These are phyloP conservation scores for Hycleus cichorii DNA, from an alignment of 1,140 invertebrate genomes.

Conservation along the genomic window DNA sequence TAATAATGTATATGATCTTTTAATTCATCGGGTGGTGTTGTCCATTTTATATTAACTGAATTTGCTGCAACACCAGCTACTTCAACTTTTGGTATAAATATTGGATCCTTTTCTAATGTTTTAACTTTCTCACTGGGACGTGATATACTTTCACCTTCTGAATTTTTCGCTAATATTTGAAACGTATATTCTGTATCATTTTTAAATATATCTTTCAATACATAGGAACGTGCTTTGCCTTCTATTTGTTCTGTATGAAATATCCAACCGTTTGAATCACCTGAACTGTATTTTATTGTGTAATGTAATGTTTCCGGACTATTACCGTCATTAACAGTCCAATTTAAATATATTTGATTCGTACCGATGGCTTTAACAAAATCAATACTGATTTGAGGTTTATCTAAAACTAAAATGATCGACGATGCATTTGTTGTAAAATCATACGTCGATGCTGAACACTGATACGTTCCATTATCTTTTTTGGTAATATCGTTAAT, in stretches of 20 bases:
- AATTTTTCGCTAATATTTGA: constrained; percentile 47
- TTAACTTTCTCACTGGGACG: constrained; percentile 38
- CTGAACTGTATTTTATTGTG: constrained; percentile 54
- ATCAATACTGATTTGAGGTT: constrained; percentile 63
- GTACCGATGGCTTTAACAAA: constrained; percentile 67
- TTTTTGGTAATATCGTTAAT: constrained; percentile 51
- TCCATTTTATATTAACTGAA: constrained; percentile 73
- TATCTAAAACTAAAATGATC: constrained; percentile 57
- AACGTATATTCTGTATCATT: constrained; percentile 47
- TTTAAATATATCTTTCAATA: constrained; percentile 46
- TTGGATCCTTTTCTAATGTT: constrained; percentile 57
- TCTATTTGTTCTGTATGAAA: constrained; percentile 45
- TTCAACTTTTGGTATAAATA: constrained; percentile 66
- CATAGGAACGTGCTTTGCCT: constrained; percentile 45
- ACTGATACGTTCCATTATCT: constrained; percentile 61
- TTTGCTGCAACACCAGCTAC: constrained; percentile 69
- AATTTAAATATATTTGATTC: constrained; percentile 69
- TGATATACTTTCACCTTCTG: constrained; percentile 46
- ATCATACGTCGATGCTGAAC: constrained; percentile 38
- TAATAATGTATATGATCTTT: constrained; percentile 69
- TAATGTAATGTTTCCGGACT: constrained; percentile 56
- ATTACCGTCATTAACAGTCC: constrained; percentile 73
- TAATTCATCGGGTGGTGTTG: constrained; percentile 54
- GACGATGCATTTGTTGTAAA: constrained; percentile 39
- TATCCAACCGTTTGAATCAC: constrained; percentile 44